Evolutionary conservation across 2,888 invertebrate genomes (phyloP), one percentile per base, ranked within the genome.

Genomic region (Nomada fabriciana): DNA sequence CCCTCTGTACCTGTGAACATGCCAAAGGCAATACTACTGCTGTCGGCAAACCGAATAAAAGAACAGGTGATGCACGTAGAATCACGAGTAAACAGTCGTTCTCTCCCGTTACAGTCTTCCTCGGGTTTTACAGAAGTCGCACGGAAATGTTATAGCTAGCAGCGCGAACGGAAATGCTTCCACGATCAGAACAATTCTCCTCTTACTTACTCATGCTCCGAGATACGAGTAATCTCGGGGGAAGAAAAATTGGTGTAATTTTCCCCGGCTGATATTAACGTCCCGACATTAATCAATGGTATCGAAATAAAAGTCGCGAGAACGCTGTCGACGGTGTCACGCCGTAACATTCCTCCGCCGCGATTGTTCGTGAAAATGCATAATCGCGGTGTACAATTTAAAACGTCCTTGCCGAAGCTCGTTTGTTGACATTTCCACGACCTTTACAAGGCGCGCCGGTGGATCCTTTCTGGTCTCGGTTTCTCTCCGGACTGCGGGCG

Each of bases 351-450:
- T 59, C 43, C 20, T n/a, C 23, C 43, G 15, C 25, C 67, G 25
- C 47, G 59, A 25, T 55, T 52, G 57, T 65, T 64, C 81, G 53
- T 65, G 88, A 84, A 88, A 86, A 88, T 43, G 71, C 70, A 69
- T 72, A 53, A 73, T 69, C 59, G 53, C 67, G 47, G 63, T n/a
- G 10, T 25, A 61, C 76, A 60, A 65, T 79, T 71, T 52, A 47
- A 69, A 71, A 73, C 76, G 84, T 79, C 85, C 86, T 89, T 84
- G 88, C 81, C 69, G 74, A 63, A 64, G 75, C 80, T 70, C 76
- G 80, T 87, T 86, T 88, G 85, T 86, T 90, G 89, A 84, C 90
- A 90, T 90, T 90, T 90, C 78, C 78, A 83, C 86, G 86, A 89
- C 90, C 90, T 90, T 89, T 90, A 65, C 47, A 18, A 15, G 70